Evolutionary conservation across 2,113 vertebrate species (phyloP).

Genomic region (Centropus unirufus): DNA sequence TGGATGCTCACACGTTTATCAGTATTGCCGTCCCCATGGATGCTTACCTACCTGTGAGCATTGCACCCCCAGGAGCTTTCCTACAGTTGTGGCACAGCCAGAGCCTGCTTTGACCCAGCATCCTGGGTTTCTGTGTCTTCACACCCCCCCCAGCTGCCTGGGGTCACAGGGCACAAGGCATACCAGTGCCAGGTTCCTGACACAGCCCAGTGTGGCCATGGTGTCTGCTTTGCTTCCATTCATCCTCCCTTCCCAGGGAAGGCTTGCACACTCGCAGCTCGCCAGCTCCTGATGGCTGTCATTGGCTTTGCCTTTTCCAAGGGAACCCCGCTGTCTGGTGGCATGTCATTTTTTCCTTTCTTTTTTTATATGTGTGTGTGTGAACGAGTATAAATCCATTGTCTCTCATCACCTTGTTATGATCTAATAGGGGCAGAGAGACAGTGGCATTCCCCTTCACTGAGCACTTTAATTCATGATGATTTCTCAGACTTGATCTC

Average conservation of each 20-base stretch:
- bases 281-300: background rate
- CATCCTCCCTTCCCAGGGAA: background rate
- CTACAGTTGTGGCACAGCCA: background rate
- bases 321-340: background rate
- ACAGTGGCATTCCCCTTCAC: background rate
- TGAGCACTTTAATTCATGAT: constrained; percentile 46
- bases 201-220: rapidly evolving
- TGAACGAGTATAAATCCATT: background rate
- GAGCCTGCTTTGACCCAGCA: background rate
- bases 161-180: no score
- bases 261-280: rapidly evolving
- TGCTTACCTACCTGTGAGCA: rapidly evolving
- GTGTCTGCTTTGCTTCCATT: background rate
- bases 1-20: rapidly evolving
- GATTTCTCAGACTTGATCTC: constrained; percentile 36
- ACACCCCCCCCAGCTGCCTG: background rate
- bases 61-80: background rate
- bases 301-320: background rate
- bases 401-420: constrained; percentile 54
- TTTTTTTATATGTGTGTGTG: background rate
- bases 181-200: background rate
- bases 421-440: constrained; percentile 7
- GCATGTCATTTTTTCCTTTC: background rate
- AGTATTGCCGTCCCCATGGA: background rate
- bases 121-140: rapidly evolving